phyloP scores from a whole-genome alignment of 2,113 vertebrate genomes.

The Aythya baeri region DNA sequence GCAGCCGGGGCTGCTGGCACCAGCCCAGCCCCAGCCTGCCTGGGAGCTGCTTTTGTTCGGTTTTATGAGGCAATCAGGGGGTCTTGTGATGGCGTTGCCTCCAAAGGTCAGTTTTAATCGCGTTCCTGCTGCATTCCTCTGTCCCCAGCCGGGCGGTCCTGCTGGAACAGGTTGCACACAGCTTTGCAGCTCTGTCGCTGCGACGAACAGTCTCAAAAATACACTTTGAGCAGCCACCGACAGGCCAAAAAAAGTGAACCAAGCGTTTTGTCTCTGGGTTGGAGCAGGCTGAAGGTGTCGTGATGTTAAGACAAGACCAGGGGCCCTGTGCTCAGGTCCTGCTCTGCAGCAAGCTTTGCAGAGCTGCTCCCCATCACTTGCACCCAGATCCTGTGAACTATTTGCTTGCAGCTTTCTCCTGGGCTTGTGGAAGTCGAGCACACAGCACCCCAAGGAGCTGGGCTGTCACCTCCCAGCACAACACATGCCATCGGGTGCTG shows the following conservation, averaged over 20 bases:
- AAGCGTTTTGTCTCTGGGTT: not conserved
- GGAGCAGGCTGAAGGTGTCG: not conserved
- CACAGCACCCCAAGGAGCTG: not conserved
- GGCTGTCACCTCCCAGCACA: not conserved
- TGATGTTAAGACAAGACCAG: not conserved
- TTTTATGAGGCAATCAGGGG: constrained; percentile 2
- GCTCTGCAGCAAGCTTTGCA: not conserved
- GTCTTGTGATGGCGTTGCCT: not conserved
- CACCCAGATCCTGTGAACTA: not conserved
- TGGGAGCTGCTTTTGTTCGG: constrained; percentile 34
- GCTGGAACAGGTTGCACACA: not conserved
- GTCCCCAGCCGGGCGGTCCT: not conserved
- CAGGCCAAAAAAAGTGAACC: not conserved
- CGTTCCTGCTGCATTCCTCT: not conserved
- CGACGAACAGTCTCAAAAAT: not conserved
- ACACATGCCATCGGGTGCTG: not conserved
- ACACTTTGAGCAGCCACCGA: not conserved
- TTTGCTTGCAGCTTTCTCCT: not conserved
- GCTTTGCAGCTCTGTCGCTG: not conserved
- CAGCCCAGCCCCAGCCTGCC: not conserved
- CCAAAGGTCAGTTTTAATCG: constrained; percentile 23
- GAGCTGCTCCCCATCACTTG: rapidly evolving
- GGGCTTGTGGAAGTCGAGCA: not conserved
- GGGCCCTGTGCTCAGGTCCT: not conserved
- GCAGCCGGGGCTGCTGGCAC: not conserved